Percentiles rank a stretch among this genome's conserved stretches.
Evolutionary conservation across 1,140 invertebrate genomes (phyloP).

Genomic region (Wiebesia pumilae): DNA sequence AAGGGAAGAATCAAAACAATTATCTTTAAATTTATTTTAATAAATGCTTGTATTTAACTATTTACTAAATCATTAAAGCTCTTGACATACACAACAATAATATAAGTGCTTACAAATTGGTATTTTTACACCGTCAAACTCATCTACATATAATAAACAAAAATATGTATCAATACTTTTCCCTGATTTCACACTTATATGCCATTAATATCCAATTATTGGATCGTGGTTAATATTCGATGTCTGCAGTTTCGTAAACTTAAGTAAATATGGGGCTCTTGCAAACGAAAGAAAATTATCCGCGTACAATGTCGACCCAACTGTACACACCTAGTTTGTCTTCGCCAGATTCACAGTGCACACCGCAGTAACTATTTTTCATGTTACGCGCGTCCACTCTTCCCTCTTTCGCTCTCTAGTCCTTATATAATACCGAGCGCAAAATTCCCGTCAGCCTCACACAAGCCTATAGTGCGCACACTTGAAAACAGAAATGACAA

Average conservation of each 20-base stretch:
- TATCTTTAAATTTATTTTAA: too few species aligned
- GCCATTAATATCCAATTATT: neutral
- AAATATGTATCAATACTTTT: too few species aligned
- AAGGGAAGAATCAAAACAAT: too few species aligned
- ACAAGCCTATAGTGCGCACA: neutral
- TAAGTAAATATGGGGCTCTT: neutral
- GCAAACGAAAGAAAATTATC: neutral
- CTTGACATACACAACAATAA: too few species aligned
- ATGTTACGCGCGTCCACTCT: neutral
- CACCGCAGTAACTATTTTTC: conserved; percentile 21
- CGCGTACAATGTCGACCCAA: neutral
- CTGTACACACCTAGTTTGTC: conserved; percentile 37
- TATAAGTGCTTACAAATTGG: too few species aligned
- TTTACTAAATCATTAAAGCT: too few species aligned
- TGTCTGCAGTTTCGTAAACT: neutral
- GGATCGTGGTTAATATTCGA: neutral
- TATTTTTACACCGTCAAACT: too few species aligned
- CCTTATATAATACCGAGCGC: neutral
- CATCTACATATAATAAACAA: too few species aligned
- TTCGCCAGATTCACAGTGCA: conserved; percentile 20
- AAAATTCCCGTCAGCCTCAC: conserved; percentile 8
- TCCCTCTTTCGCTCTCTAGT: neutral
- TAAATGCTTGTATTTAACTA: too few species aligned
- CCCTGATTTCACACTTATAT: too few species aligned
- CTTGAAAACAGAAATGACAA: conserved; percentile 8